Base-by-base conservation (phyloP, 2,113 vertebrate genomes). In the Lophochroa leadbeateri region DNA sequence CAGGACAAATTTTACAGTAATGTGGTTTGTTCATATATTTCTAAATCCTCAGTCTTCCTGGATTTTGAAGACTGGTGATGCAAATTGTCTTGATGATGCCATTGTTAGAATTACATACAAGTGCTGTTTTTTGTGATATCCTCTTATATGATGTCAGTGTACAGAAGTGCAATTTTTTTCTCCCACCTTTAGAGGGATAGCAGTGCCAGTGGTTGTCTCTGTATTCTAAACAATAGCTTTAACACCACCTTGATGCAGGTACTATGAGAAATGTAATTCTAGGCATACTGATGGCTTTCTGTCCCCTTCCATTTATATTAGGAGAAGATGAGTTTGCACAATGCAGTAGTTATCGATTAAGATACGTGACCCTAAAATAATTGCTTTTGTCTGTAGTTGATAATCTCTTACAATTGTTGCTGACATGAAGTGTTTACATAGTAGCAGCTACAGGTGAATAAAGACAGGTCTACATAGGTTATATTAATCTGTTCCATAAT, bases 311-410 rank as follows among this genome's bases (percentile, higher is more conserved):
- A 50, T 83, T 88, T 58, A 71, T 21, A 74, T 50, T 80, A 70
- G 64, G 17, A 88, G 33, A 61, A 93, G 35, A 80, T 37, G 61
- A 64, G 24, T 49, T 79, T 86, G 67, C 58, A 81, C 63, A 92
- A 79, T 31, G 41, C 29, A 61, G 37, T n/a, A 77, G 43, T 17
- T 86, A 86, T 69, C 79, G 74, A 87, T 90, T 80, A 85, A 88
- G 52, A 71, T 15, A 87, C 0, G 5, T 76, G 57, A 82, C 31
- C 24, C 44, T 72, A 69, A 88, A 92, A 95, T 72, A 82, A 90
- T 44, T 78, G 43, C 28, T 78, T 93, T 75, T 75, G 4, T 78
- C 46, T 82, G 25, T 70, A 78, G 68, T 53, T 95, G 81, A 94
- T 88, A 83, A 82, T 63, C 13, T 70, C 43, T 89, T 84, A 35